Conservation (phyloP, 2,113 vertebrate species). For the Taxidea taxus region DNA sequence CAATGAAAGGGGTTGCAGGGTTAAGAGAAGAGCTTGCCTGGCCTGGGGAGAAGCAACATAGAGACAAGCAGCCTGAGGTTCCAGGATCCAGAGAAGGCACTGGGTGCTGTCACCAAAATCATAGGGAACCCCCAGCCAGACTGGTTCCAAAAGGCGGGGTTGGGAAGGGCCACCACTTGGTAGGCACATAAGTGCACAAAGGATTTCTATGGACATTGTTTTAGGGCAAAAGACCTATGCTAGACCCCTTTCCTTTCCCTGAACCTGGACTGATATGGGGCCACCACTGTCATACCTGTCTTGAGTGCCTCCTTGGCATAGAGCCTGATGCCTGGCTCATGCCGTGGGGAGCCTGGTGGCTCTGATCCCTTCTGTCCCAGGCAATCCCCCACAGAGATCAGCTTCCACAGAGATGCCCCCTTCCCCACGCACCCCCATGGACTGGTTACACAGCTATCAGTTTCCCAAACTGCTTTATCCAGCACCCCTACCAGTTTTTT, state of each 20-base stretch:
- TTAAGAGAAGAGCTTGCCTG: background rate
- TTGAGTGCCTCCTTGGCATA: background rate
- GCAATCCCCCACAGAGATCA: background rate
- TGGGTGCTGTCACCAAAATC: background rate
- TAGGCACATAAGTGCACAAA: background rate
- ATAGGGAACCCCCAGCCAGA: background rate
- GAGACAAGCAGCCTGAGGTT: background rate
- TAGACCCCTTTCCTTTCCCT: background rate
- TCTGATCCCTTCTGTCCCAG: background rate
- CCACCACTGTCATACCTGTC: background rate
- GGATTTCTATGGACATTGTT: background rate
- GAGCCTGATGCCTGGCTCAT: background rate
- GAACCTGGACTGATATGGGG: background rate
- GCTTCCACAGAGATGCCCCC: background rate
- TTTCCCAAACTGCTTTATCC: background rate
- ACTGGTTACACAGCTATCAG: background rate
- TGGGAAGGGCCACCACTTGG: background rate
- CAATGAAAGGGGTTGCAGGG: accelerated
- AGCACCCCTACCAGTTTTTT: background rate
- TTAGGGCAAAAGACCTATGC: background rate
- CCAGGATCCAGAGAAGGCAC: background rate
- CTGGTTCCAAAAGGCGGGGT: background rate
- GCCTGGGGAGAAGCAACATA: background rate
- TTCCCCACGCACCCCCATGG: background rate
- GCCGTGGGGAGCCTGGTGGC: background rate